Conservation (phyloP, 2,888 invertebrate species). For the Tillus elongatus region DNA sequence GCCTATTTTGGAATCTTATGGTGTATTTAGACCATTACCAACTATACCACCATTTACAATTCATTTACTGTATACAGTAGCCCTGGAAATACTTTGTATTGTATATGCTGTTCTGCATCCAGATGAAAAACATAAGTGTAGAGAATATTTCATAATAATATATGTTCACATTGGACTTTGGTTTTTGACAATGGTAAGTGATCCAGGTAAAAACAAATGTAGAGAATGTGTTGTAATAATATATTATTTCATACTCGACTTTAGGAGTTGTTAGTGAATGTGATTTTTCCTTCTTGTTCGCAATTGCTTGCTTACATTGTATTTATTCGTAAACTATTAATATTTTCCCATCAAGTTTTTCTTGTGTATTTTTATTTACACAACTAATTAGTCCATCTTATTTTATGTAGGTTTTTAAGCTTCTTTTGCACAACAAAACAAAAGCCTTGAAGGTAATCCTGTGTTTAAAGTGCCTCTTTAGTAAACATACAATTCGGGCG, state of each 20-base stretch:
- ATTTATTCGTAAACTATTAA: too few relatives aligned
- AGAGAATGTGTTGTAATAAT: slow-evolving; percentile 10
- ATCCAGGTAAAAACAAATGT: too few relatives aligned
- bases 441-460: too few relatives aligned
- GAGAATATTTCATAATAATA: slow-evolving; percentile 51
- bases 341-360: too few relatives aligned
- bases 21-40: slow-evolving; percentile 36
- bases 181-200: slow-evolving; percentile 50
- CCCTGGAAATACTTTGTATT: slow-evolving; percentile 36
- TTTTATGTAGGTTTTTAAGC: not conserved
- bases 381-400: not conserved
- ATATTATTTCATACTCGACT: too few relatives aligned
- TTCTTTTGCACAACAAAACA: too few relatives aligned
- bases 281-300: too few relatives aligned
- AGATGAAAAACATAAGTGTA: slow-evolving; percentile 42
- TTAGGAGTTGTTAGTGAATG: too few relatives aligned
- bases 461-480: too few relatives aligned
- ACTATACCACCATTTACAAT: slow-evolving; percentile 34
- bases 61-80: slow-evolving; percentile 32
- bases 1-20: slow-evolving; percentile 38
- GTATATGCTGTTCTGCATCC: slow-evolving; percentile 36
- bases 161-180: slow-evolving; percentile 50
- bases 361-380: not conserved
- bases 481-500: too few relatives aligned
- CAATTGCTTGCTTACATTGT: too few relatives aligned